Conservation (phyloP, 2,113 vertebrate species). For the Phyllostomus hastatus region DNA sequence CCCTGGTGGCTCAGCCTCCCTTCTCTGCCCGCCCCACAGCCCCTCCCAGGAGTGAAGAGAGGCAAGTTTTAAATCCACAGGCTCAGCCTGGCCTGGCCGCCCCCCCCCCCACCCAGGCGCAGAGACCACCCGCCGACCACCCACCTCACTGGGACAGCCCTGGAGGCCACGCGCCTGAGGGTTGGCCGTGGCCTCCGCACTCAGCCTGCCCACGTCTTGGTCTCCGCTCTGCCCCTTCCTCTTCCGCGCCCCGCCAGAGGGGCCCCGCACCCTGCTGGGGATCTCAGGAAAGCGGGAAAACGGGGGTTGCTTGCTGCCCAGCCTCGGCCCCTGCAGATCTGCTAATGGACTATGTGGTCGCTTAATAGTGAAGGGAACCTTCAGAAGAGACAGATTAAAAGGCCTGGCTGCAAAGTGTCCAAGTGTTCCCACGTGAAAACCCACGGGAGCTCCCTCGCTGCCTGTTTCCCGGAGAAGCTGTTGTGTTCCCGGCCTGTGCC, state of each 20-base stretch:
- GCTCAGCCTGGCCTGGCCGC: neutral
- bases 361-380: neutral
- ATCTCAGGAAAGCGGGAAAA: neutral
- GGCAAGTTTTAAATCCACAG: neutral
- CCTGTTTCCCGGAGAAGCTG: neutral
- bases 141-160: neutral
- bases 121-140: neutral
- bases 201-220: neutral
- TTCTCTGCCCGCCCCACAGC: fast-evolving
- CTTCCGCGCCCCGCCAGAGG: neutral
- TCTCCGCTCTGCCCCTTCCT: neutral
- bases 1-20: neutral
- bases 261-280: neutral
- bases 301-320: neutral
- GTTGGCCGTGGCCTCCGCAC: neutral
- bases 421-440: neutral
- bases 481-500: neutral
- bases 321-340: neutral
- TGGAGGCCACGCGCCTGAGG: neutral
- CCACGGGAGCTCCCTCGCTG: neutral
- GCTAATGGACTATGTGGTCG: neutral
- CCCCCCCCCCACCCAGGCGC: neutral
- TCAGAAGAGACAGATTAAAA: neutral
- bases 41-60: neutral
- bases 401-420: neutral